phyloP scores from a whole-genome alignment of 2,888 invertebrate species.

The Stenoptilia bipunctidactyla region DNA sequence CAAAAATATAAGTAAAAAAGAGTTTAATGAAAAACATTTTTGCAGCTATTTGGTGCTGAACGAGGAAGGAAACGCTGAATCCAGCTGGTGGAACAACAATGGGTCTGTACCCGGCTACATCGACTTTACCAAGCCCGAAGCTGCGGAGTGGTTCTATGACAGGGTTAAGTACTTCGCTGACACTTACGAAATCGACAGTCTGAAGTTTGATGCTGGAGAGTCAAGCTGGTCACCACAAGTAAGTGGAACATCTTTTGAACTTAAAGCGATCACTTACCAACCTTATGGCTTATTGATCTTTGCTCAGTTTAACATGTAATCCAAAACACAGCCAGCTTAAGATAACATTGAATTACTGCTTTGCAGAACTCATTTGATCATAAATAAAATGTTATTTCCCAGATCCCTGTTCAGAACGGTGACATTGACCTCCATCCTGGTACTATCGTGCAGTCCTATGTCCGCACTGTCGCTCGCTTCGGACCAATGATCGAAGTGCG shows the following conservation, averaged over 20 bases:
- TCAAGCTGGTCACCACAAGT: slow-evolving; percentile 76
- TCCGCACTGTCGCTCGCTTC: slow-evolving; percentile 68
- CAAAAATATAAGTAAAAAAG: too few relatives aligned
- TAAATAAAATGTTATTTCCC: too few relatives aligned
- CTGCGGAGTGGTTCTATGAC: slow-evolving; percentile 71
- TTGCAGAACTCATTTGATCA: too few relatives aligned
- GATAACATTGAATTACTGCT: too few relatives aligned
- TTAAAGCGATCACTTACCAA: too few relatives aligned
- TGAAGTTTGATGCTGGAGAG: slow-evolving; percentile 89
- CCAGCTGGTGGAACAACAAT: slow-evolving; percentile 68
- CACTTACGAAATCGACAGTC: slow-evolving; percentile 77
- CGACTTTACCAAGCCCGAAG: slow-evolving; percentile 80
- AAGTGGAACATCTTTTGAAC: too few relatives aligned
- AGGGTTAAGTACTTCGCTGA: slow-evolving; percentile 66
- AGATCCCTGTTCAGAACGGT: slow-evolving; percentile 70
- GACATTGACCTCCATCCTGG: slow-evolving; percentile 69
- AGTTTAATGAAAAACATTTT: too few relatives aligned
- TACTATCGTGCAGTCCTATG: slow-evolving; percentile 67
- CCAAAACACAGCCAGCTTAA: too few relatives aligned
- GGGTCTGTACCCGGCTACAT: slow-evolving; percentile 70
- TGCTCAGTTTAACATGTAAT: too few relatives aligned
- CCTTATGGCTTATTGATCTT: too few relatives aligned
- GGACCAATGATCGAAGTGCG: slow-evolving; percentile 78
- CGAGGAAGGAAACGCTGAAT: slow-evolving; percentile 55
- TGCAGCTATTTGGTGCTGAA: slow-evolving; percentile 64